Evolutionary conservation across 2,797 vertebrate species (phyloP).

Genomic region (Hozukius guyotensis): DNA sequence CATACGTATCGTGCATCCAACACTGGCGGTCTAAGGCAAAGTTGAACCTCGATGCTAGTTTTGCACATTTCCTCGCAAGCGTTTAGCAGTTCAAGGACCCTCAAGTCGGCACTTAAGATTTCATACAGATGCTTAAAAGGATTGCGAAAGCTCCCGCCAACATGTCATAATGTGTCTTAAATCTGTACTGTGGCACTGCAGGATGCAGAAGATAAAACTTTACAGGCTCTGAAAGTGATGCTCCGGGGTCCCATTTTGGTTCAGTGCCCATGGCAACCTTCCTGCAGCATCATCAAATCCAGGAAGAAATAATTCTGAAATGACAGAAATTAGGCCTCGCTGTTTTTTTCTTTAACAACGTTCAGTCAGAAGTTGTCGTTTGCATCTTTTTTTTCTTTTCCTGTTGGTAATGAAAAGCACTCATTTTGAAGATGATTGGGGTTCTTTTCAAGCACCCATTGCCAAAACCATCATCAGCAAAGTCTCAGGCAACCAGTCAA

Average conservation of each 20-base stretch:
- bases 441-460: conserved; percentile 1
- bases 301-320: neutral
- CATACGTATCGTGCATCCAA: conserved; percentile 25
- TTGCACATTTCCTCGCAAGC: conserved; percentile 24
- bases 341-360: neutral
- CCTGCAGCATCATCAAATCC: neutral
- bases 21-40: conserved; percentile 52
- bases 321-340: neutral
- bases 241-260: neutral
- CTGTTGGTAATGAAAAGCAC: neutral
- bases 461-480: conserved; percentile 22
- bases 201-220: neutral
- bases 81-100: conserved; percentile 11
- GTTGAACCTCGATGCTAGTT: conserved; percentile 26
- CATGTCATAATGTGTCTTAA: neutral
- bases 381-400: neutral
- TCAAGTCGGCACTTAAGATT: conserved; percentile 42
- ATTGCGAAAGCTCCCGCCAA: conserved; percentile 8
- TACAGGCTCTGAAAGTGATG: neutral
- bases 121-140: conserved; percentile 20
- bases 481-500: conserved; percentile 31
- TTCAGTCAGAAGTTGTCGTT: neutral
- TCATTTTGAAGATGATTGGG: neutral
- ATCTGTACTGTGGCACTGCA: conserved; percentile 15
- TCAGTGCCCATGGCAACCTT: neutral